Evolutionary conservation across 2,113 vertebrate genomes (phyloP), one percentile per base, ranked within the genome.

Genomic region (Tragulus kanchil): DNA sequence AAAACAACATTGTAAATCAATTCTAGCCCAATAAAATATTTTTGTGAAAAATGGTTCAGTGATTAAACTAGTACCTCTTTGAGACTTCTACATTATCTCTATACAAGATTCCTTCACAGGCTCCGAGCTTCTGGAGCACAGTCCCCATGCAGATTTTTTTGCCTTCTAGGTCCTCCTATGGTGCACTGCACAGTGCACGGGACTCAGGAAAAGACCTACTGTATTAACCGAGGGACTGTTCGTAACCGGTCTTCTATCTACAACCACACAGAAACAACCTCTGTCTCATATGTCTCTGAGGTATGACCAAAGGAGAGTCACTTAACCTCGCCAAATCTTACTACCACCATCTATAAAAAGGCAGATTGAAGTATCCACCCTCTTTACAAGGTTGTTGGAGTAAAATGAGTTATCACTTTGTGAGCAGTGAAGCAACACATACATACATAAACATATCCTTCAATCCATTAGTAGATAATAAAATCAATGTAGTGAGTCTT

Each of bases 391-490:
- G 69, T 25, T 31, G 8, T 48, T 62, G n/a, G 42, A 65, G 12
- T 61, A 79, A 95, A 96, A 77, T 10, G 58, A 75, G n/a, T 78
- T 77, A 73, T 52, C 75, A 50, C 42, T 31, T 59, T 81, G 82
- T 81, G 56, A 58, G 31, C 75, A 67, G 19, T 8, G 73, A 78
- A 52, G 71, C 28, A 81, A 84, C 86, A 87, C 1, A 5, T 16
- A 10, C 6, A n/a, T 1, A 11, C 13, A 59, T 84, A 73, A 81
- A 81, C 17, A 88, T 12, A 52, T n/a, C 84, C 87, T 73, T 82
- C 61, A 50, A 26, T 73, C 56, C 67, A 92, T 19, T 79, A 78
- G 50, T 78, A 64, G 65, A 42, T 78, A 87, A 65, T 89, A 75
- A 92, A 94, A 54, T 71, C 58, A 67, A 75, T 48, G 62, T 58